Conservation (phyloP, 37 sponge, comb jelly and placozoan genomes). For the Oscarella lobularis region DNA sequence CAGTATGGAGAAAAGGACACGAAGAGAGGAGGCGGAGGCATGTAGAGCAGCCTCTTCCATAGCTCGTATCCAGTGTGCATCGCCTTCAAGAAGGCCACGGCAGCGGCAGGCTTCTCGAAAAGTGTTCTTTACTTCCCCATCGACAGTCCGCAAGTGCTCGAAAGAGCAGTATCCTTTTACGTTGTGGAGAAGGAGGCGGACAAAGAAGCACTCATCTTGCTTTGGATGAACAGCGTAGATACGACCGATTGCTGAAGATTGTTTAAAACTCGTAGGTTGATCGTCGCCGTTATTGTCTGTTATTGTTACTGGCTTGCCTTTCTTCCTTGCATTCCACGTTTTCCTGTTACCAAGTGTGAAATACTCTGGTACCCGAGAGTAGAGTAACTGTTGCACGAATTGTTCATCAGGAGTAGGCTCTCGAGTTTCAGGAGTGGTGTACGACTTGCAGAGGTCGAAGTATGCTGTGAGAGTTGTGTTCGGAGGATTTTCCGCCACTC, state of each 20-base stretch:
- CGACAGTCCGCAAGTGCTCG: constrained; percentile 12
- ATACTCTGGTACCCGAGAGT: constrained; percentile 14
- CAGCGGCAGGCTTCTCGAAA: neutral
- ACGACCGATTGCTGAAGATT: constrained; percentile 16
- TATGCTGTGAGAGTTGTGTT: constrained; percentile 31
- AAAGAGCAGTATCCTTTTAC: constrained; percentile 19
- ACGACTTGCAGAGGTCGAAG: constrained; percentile 18
- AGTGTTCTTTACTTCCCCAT: constrained; percentile 17
- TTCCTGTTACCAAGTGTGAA: constrained; percentile 11
- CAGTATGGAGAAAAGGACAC: too few relatives aligned
- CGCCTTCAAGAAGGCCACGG: neutral
- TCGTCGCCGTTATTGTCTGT: neutral
- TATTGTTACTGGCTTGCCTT: constrained; percentile 18
- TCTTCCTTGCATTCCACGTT: constrained; percentile 18
- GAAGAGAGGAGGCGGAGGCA: too few relatives aligned
- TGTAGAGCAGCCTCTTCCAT: neutral
- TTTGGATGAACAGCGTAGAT: constrained; percentile 27
- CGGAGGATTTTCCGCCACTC: neutral
- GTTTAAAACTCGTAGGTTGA: constrained; percentile 8
- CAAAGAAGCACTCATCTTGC: constrained; percentile 27
- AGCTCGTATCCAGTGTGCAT: neutral
- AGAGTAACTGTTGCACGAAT: constrained; percentile 19
- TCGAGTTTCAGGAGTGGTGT: neutral
- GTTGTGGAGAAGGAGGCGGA: constrained; percentile 31
- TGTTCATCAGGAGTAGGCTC: constrained; percentile 9